Evolutionary conservation across 2,888 invertebrate species (phyloP).

Genomic region (Agrochola litura): DNA sequence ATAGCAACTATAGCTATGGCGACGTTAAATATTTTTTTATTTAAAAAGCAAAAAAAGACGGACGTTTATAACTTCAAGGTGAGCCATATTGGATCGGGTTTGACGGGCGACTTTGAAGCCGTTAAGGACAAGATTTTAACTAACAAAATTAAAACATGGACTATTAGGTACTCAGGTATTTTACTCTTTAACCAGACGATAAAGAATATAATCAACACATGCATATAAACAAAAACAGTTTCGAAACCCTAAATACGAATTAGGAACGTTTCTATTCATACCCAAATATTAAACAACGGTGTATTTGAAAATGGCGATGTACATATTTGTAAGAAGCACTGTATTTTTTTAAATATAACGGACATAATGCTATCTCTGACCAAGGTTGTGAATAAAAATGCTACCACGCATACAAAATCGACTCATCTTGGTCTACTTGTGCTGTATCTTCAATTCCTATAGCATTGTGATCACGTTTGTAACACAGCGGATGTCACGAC

Average conservation of each 20-base stretch:
- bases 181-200: not conserved
- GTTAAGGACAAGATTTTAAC: slow-evolving; percentile 23
- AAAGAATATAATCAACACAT: not conserved
- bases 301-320: slow-evolving; percentile 72
- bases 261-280: slow-evolving; percentile 26
- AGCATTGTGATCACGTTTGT: slow-evolving; percentile 83
- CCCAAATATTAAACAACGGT: slow-evolving; percentile 76
- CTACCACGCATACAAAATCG: slow-evolving; percentile 79
- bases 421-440: slow-evolving; percentile 74
- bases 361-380: slow-evolving; percentile 77
- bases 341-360: slow-evolving; percentile 83
- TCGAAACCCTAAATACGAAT: slow-evolving; percentile 19
- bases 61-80: slow-evolving; percentile 65
- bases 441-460: slow-evolving; percentile 72
- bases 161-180: slow-evolving; percentile 13
- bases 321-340: slow-evolving; percentile 70
- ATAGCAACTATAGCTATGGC: slow-evolving; percentile 10
- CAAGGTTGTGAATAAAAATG: slow-evolving; percentile 78
- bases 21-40: slow-evolving; percentile 13
- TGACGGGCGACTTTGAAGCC: slow-evolving; percentile 37
- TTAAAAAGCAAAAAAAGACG: slow-evolving; percentile 24
- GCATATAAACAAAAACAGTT: slow-evolving; percentile 7
- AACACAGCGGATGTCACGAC: slow-evolving; percentile 84
- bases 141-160: not conserved
- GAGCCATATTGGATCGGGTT: slow-evolving; percentile 56